Evolutionary conservation across 92 coral and sea anemone genomes (phyloP), one percentile per base, ranked within the genome.

Genomic region (Palythoa heliodiscus): DNA sequence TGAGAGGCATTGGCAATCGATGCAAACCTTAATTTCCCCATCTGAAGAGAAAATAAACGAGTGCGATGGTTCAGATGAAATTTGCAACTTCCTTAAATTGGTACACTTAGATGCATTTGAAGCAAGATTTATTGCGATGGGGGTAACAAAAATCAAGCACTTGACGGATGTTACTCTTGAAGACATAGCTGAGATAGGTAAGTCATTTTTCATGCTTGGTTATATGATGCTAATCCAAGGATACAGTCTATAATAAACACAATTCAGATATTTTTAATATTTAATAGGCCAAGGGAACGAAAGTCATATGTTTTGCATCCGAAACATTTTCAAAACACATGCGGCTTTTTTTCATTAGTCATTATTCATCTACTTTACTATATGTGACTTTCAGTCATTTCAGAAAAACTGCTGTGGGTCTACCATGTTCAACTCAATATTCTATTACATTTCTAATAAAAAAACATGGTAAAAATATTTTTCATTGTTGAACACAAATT

Each of bases 401-500:
- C 60, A 54, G 60, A 54, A 11, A 54, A 54, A 54, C 60, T 54
- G 60, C 60, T 54, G 60, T 54, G 60, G 60, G 60, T 54, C 60
- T 54, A 54, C 60, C 60, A 15, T 54, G 60, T 54, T 54, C 67
- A 60, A 60, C 67, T 60, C 67, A 60, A 60, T 60, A 60, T 60
- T 60, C 67, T 60, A 60, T 60, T 60, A 60, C 67, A 60, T 60
- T 60, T 60, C 67, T 60, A 10, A 60, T 60, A 17, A 60, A 60
- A 60, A 60, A 60, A 60, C 67, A 60, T 60, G 67, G 67, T 60
- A 60, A 60, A 60, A 15, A 60, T 60, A 60, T 60, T 60, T 17
- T 60, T 60, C 67, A 60, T 17, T 60, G 67, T 17, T 60, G 67
- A 60, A 60, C 66, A 60, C 66, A 60, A 60, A 60, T 60, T 60